Conservation (phyloP, 2,113 vertebrate genomes). For the Percopsis transmontana region DNA sequence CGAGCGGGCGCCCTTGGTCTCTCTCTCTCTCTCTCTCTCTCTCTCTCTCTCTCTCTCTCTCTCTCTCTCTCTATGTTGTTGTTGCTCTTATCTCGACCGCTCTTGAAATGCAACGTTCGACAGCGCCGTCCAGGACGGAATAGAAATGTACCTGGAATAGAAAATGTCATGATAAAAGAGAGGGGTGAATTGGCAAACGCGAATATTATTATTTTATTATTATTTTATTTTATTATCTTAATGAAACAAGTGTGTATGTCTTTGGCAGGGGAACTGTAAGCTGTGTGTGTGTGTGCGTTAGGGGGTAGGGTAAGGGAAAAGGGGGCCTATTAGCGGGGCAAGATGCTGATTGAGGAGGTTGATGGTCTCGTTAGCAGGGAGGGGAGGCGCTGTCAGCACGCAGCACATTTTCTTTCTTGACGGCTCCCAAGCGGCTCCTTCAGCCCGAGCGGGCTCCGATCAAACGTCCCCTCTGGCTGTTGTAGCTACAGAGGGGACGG, state of each 20-base stretch:
- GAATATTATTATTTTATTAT: slow-evolving; percentile 12
- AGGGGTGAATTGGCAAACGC: slow-evolving; percentile 14
- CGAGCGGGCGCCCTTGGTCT: slow-evolving; percentile 12
- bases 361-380: slow-evolving; percentile 7
- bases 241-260: slow-evolving; percentile 45
- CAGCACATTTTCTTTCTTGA: slow-evolving; percentile 7
- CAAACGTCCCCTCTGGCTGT: background rate
- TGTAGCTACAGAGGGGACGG: slow-evolving; percentile 7
- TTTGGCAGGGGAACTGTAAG: slow-evolving; percentile 28
- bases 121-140: slow-evolving; percentile 8
- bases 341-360: background rate
- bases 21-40: slow-evolving; percentile 12
- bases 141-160: no score
- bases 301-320: background rate
- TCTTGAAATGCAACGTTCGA: background rate
- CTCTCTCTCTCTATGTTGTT: background rate
- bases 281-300: background rate
- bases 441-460: slow-evolving; percentile 9
- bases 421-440: slow-evolving; percentile 16
- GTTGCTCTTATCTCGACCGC: background rate
- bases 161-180: background rate
- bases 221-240: slow-evolving; percentile 26
- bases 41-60: slow-evolving; percentile 7
- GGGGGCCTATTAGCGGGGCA: slow-evolving; percentile 1
- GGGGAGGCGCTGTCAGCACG: slow-evolving; percentile 11